phyloP scores from a whole-genome alignment of 2,797 vertebrate species.

The Tapera naevia region DNA sequence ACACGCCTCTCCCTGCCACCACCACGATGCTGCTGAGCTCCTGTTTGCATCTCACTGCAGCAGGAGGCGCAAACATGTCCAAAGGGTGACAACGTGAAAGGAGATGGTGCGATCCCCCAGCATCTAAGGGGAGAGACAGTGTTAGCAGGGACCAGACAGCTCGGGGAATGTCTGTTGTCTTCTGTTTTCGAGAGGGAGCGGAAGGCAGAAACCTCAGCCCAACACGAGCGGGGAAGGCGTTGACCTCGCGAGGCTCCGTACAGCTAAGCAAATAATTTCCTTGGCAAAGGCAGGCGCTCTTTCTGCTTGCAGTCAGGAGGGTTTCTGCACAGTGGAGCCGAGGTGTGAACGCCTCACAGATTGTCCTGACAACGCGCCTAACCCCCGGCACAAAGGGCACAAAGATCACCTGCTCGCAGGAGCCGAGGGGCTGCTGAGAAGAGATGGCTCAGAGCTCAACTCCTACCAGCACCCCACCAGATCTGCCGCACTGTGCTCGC shows the following conservation, averaged over 20 bases:
- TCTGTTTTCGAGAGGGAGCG: background rate
- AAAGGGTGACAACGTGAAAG: background rate
- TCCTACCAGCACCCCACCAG: background rate
- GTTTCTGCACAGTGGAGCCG: background rate
- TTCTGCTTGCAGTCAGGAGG: background rate
- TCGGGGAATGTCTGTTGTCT: background rate
- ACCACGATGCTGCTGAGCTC: background rate
- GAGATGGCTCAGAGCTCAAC: background rate
- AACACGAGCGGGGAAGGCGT: background rate
- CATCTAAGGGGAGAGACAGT: background rate
- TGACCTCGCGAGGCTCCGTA: background rate
- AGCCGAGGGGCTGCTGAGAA: background rate
- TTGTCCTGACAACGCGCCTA: background rate
- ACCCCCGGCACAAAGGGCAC: background rate
- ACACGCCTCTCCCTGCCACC: background rate
- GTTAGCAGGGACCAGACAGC: background rate
- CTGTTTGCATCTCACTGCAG: background rate
- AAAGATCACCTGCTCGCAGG: background rate
- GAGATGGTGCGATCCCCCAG: background rate
- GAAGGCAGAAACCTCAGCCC: background rate
- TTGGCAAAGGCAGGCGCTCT: background rate
- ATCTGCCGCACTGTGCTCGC: background rate
- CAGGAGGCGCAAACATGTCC: background rate
- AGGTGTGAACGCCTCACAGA: background rate
- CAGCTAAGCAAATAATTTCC: background rate